These are phyloP conservation scores for Huso huso DNA, from an alignment of 2,797 vertebrate genomes.

Conservation along the genomic window DNA sequence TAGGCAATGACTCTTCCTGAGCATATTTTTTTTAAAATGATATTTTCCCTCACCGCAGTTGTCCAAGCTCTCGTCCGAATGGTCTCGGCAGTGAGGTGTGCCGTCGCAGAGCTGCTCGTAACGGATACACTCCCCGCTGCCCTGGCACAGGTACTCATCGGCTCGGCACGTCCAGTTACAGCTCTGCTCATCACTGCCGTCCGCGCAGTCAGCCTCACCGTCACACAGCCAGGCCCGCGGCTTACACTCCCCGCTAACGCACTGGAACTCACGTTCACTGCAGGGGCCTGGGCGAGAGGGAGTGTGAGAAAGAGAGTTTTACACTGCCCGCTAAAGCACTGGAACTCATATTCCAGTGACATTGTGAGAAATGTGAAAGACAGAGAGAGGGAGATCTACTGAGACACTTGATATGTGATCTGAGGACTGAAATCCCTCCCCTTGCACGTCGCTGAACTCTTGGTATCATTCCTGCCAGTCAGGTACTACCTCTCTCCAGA, in stretches of 20 bases:
- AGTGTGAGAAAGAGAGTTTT: background rate
- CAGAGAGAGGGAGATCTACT: too few relatives aligned
- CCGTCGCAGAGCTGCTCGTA: conserved; percentile 71
- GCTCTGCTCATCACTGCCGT: conserved; percentile 65
- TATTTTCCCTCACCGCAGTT: conserved; percentile 58
- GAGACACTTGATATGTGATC: too few relatives aligned
- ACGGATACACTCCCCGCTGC: conserved; percentile 58
- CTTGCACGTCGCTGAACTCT: too few relatives aligned
- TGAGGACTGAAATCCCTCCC: too few relatives aligned
- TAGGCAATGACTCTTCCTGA: too few relatives aligned
- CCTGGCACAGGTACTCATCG: conserved; percentile 51
- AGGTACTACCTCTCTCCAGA: too few relatives aligned
- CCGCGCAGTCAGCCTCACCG: conserved; percentile 71
- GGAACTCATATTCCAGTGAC: too few relatives aligned
- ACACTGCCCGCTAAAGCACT: too few relatives aligned
- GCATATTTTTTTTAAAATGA: background rate
- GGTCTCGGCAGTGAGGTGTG: conserved; percentile 63
- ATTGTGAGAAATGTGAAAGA: too few relatives aligned
- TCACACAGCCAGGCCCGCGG: conserved; percentile 78
- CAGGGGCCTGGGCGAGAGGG: conserved; percentile 42
- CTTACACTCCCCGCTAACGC: conserved; percentile 61
- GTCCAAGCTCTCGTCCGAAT: conserved; percentile 66
- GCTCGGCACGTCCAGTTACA: conserved; percentile 54
- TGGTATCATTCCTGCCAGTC: too few relatives aligned
- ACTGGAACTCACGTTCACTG: conserved; percentile 61